phyloP scores from a whole-genome alignment of 2,797 vertebrate genomes.

The Melanotaenia boesemani region DNA sequence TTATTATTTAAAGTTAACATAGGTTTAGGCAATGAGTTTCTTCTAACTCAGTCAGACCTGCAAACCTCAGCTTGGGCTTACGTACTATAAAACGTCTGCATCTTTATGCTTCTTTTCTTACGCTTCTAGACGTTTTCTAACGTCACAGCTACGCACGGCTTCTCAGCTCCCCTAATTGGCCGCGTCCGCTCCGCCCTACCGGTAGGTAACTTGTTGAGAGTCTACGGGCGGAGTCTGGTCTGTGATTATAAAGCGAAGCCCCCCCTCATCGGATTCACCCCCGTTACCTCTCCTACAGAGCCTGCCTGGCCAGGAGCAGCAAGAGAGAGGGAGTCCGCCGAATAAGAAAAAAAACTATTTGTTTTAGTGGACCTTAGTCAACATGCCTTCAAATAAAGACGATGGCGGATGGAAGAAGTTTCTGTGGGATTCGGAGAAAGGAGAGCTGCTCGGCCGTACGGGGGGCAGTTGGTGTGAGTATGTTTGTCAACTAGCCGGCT shows the following conservation, averaged over 20 bases:
- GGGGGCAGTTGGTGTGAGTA: conserved; percentile 96
- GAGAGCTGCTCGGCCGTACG: conserved; percentile 92
- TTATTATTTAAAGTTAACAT: too few relatives aligned
- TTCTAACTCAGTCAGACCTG: background rate
- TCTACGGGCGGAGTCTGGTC: conserved; percentile 71
- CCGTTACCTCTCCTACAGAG: conserved; percentile 63
- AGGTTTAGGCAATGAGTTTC: too few relatives aligned
- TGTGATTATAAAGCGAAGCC: conserved; percentile 77
- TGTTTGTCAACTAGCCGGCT: background rate
- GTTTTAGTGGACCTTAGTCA: conserved; percentile 9
- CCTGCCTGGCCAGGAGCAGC: conserved; percentile 13
- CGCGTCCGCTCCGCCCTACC: conserved; percentile 44
- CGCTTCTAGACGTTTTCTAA: conserved; percentile 25
- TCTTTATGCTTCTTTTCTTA: background rate
- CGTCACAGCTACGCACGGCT: conserved; percentile 58
- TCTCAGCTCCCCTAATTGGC: conserved; percentile 61
- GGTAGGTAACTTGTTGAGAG: conserved; percentile 55
- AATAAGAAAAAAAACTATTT: background rate
- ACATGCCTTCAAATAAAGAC: conserved; percentile 91
- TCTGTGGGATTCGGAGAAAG: conserved; percentile 93
- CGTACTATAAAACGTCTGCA: background rate
- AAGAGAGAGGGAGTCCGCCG: conserved; percentile 14
- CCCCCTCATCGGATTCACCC: conserved; percentile 27
- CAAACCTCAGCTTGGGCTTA: background rate
- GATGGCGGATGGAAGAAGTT: conserved; percentile 95